Evolutionary conservation across 2,888 invertebrate species (phyloP), one percentile per base, ranked within the genome.

Genomic region (Andrena camellia): DNA sequence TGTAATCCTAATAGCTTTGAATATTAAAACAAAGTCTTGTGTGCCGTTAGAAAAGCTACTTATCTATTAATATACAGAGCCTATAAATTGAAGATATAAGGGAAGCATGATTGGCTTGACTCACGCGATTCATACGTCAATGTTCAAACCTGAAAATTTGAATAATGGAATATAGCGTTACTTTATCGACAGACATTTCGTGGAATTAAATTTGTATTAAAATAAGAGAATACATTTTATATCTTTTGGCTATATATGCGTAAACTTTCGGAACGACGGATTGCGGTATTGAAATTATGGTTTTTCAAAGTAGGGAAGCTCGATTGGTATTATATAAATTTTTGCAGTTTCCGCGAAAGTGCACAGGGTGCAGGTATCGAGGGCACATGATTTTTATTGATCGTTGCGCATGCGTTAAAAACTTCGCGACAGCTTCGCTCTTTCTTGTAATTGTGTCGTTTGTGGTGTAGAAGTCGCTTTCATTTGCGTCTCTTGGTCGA

Each of bases 401-500:
- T 31, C 17, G 7, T 8, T 35, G 60, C 84, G 83, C 83, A 83
- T 77, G 83, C 67, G 71, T 52, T 8, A 6, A 29, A 57, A 63
- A 26, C 67, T 57, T 73, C 3, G 13, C 20, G 20, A 54, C 29
- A 64, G 23, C 52, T n/a, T 52, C 23, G 8, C 48, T 70, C 42
- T 13, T 23, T 78, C 84, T 74, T 59, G 63, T n/a, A n/a, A 67
- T 73, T 57, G 26, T 59, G 26, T 84, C 35, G 62, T 83, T 50
- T 20, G 33, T 74, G 83, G 69, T 2, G 7, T 20, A 73, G 70
- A 64, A 77, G 62, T 62, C 77, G 71, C 71, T 79, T 81, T 86
- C 81, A 72, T 81, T 78, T 83, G 83, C 81, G 74, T 88, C 77
- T 73, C 63, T 70, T 71, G 35, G 52, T 66, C 69, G 48, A 17